phyloP scores from a whole-genome alignment of 2,113 vertebrate species.

The Rhegmatorhina hoffmannsi region DNA sequence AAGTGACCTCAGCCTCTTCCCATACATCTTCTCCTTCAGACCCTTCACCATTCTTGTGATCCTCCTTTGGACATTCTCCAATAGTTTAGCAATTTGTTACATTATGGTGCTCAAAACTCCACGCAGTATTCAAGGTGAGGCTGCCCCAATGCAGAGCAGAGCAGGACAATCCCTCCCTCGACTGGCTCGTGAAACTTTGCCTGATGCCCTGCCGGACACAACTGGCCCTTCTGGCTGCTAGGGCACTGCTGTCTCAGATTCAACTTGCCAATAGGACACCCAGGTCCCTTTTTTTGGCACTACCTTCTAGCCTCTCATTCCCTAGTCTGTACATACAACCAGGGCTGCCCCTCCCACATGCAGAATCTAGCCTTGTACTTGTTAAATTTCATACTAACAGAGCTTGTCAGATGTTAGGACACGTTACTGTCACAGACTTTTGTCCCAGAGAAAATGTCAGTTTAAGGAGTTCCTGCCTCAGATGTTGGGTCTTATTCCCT shows the following conservation, averaged over 20 bases:
- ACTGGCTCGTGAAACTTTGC: accelerated
- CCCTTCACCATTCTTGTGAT: neutral
- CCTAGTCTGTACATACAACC: neutral
- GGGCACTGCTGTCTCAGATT: accelerated
- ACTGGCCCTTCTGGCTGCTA: neutral
- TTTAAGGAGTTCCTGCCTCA: neutral
- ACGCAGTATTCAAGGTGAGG: neutral
- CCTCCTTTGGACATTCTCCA: neutral
- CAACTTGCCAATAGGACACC: accelerated
- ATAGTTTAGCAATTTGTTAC: accelerated
- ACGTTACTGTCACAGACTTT: neutral
- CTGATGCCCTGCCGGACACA: accelerated
- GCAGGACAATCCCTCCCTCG: neutral
- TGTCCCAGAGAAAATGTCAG: neutral
- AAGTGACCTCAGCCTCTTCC: neutral
- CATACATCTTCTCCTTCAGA: accelerated
- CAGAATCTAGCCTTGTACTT: neutral
- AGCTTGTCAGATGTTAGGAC: neutral
- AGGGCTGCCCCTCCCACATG: no score
- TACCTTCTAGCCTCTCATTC: neutral
- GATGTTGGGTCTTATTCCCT: neutral
- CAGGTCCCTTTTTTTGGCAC: neutral
- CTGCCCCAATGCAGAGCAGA: neutral
- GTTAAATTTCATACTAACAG: neutral
- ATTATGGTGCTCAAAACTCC: accelerated